Evolutionary conservation across 2,113 vertebrate species (phyloP).

Genomic region (Hiodon alosoides): DNA sequence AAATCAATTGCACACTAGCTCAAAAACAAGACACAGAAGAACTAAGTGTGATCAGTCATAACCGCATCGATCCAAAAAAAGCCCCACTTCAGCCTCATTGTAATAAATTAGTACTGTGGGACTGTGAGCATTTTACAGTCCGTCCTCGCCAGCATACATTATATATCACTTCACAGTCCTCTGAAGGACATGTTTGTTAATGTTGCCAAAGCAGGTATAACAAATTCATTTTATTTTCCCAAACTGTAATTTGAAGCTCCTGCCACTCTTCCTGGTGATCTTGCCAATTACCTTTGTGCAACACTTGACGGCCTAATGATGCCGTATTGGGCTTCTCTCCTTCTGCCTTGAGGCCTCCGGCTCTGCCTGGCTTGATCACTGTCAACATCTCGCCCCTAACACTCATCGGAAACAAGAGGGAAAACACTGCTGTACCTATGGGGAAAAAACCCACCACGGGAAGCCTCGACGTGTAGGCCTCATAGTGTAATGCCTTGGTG

Average conservation of each 20-base stretch:
- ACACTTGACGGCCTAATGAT: slow-evolving; percentile 4
- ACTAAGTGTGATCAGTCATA: not conserved
- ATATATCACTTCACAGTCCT: slow-evolving; percentile 8
- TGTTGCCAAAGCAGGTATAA: slow-evolving; percentile 14
- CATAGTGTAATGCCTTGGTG: no score
- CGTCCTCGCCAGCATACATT: not conserved
- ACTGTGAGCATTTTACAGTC: not conserved
- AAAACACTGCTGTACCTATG: no score
- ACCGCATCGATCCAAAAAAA: slow-evolving; percentile 4
- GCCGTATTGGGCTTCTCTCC: not conserved
- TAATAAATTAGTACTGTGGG: not conserved
- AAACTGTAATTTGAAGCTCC: not conserved
- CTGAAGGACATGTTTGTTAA: not conserved
- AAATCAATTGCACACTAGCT: not conserved
- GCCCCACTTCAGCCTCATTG: not conserved
- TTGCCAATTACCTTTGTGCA: not conserved
- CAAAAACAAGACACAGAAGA: not conserved
- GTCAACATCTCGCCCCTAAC: not conserved
- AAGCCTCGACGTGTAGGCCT: no score
- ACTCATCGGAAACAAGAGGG: not conserved
- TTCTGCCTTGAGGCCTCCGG: not conserved
- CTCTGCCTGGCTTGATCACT: not conserved
- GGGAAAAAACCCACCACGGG: no score
- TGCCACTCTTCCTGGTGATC: slow-evolving; percentile 1
- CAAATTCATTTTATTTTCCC: slow-evolving; percentile 2